Evolutionary conservation across 2,888 invertebrate species (phyloP).

Genomic region (Hydraecia micacea): DNA sequence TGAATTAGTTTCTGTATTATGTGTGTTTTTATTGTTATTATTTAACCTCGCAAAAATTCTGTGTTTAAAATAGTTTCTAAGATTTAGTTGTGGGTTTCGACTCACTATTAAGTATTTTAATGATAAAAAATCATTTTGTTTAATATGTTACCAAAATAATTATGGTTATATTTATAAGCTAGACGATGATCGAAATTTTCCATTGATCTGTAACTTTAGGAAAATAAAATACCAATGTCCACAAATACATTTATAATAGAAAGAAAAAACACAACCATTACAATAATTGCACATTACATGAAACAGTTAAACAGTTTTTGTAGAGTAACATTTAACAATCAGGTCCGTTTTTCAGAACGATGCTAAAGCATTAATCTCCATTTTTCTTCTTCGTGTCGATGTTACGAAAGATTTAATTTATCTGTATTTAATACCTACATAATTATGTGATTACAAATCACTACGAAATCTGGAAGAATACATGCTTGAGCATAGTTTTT

Average conservation of each 20-base stretch:
- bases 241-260: not conserved
- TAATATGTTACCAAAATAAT: slow-evolving; percentile 24
- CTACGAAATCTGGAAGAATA: not conserved
- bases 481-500: slow-evolving; percentile 16
- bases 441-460: not conserved
- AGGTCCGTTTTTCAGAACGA: not conserved
- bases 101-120: slow-evolving; percentile 10
- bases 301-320: not conserved
- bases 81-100: not conserved
- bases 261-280: not conserved
- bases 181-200: too few species aligned
- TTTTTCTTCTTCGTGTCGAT: not conserved
- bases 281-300: not conserved
- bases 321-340: slow-evolving; percentile 3
- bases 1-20: not conserved
- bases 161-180: not conserved
- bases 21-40: slow-evolving; percentile 19
- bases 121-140: slow-evolving; percentile 1
- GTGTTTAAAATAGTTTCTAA: slow-evolving; percentile 33
- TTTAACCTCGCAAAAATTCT: slow-evolving; percentile 44
- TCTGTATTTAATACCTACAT: not conserved
- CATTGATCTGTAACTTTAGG: too few species aligned
- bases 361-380: not conserved
- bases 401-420: not conserved
- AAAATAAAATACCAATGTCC: not conserved